A percentile compares a stretch with the other conserved stretches of the same genome.
These are phyloP conservation scores for Paraescarpia echinospica DNA, from an alignment of 1,140 invertebrate genomes.

Conservation along the genomic window DNA sequence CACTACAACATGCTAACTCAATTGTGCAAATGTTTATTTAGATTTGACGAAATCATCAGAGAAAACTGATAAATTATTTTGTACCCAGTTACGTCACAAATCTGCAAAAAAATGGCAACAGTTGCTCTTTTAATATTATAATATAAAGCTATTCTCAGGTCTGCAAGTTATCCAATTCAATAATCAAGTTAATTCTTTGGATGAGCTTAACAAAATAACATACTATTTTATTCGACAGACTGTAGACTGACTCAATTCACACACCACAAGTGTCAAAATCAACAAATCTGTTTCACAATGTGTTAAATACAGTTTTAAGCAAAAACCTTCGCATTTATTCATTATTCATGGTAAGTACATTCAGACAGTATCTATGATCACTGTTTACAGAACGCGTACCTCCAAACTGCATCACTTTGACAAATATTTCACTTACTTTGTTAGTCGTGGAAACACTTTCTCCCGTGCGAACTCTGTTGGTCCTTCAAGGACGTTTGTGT, in stretches of 20 bases:
- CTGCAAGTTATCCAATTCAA: not conserved
- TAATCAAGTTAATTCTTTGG: not conserved
- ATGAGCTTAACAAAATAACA: not conserved
- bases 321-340: not conserved
- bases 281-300: not conserved
- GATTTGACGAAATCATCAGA: not conserved
- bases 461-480: constrained; percentile 73
- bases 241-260: not conserved
- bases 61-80: not conserved
- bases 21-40: not conserved
- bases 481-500: constrained; percentile 51
- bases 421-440: constrained; percentile 56
- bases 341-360: not conserved
- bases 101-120: not conserved
- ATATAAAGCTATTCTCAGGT: not conserved
- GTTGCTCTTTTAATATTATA: not conserved
- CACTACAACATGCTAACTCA: not conserved
- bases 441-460: constrained; percentile 75
- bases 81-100: not conserved
- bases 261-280: not conserved
- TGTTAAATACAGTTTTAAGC: not conserved
- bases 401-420: not conserved
- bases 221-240: not conserved
- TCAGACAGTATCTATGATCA: too few relatives aligned
- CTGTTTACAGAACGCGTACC: not conserved